Evolutionary conservation across 2,113 vertebrate species (phyloP).

Genomic region (Synodontis membranacea): DNA sequence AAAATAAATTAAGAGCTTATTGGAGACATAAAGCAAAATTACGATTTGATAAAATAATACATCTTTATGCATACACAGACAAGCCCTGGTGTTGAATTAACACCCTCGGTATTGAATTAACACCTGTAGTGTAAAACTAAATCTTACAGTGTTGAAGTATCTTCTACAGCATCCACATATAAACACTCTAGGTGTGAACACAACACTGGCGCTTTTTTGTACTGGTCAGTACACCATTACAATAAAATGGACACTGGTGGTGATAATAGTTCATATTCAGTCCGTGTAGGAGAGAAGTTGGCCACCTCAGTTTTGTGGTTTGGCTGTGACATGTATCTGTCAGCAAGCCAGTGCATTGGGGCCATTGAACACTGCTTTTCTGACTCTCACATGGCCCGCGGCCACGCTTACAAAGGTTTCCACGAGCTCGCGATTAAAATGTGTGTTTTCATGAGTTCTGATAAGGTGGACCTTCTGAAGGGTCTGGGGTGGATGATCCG

Average conservation of each 20-base stretch:
- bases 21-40: constrained; percentile 53
- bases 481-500: constrained; percentile 74
- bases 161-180: constrained; percentile 15
- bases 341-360: constrained; percentile 55
- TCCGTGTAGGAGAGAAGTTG: constrained; percentile 59
- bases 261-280: constrained; percentile 51
- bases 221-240: constrained; percentile 55
- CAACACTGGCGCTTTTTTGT: not conserved
- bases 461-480: constrained; percentile 68
- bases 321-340: constrained; percentile 53
- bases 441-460: constrained; percentile 66
- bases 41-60: constrained; percentile 70
- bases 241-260: constrained; percentile 48
- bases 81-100: constrained; percentile 28
- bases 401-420: constrained; percentile 32
- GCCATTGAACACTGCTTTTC: constrained; percentile 30
- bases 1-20: constrained; percentile 76
- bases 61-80: constrained; percentile 63
- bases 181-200: constrained; percentile 28
- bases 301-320: constrained; percentile 45
- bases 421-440: constrained; percentile 60
- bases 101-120: not conserved
- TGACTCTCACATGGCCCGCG: constrained; percentile 28
- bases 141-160: constrained; percentile 10
- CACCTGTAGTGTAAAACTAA: not conserved